A percentile compares a stretch with the other conserved stretches of the same genome.
Conservation (phyloP, 2,888 invertebrate species). For the Clunio marinus region DNA sequence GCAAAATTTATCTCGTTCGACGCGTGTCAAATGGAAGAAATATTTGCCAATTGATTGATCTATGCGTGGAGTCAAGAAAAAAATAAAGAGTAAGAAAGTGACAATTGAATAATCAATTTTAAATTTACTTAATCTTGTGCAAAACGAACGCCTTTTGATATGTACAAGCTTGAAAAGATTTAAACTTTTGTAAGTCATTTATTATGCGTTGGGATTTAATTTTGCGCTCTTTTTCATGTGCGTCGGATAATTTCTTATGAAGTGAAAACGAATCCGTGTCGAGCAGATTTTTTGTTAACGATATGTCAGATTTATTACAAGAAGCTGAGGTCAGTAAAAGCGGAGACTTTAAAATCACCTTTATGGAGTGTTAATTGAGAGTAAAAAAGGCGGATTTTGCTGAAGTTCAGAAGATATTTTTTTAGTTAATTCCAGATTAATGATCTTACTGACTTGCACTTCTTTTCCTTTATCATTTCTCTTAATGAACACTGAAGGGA, state of each 20-base stretch:
- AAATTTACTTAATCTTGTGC: neutral
- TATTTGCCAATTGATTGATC: neutral
- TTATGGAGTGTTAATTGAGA: slow-evolving; percentile 15
- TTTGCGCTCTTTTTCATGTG: too few relatives aligned
- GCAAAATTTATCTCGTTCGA: neutral
- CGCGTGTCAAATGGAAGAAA: neutral
- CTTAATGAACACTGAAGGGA: too few relatives aligned
- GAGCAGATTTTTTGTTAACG: too few relatives aligned
- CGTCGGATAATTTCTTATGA: too few relatives aligned
- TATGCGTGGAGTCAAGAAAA: too few relatives aligned
- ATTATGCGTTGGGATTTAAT: too few relatives aligned
- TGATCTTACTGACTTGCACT: neutral
- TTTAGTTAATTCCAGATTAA: neutral
- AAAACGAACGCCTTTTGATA: neutral
- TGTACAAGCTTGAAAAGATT: neutral
- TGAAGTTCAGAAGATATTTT: neutral
- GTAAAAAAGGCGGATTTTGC: neutral
- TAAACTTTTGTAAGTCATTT: too few relatives aligned
- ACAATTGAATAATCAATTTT: neutral
- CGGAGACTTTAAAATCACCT: neutral
- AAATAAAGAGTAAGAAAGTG: too few relatives aligned
- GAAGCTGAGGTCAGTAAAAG: neutral
- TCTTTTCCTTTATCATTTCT: too few relatives aligned
- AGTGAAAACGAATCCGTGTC: too few relatives aligned
- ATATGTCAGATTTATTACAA: slow-evolving; percentile 7